Evolutionary conservation across 2,888 invertebrate species (phyloP), one percentile per base, ranked within the genome.

Genomic region (Clusia tigrina): DNA sequence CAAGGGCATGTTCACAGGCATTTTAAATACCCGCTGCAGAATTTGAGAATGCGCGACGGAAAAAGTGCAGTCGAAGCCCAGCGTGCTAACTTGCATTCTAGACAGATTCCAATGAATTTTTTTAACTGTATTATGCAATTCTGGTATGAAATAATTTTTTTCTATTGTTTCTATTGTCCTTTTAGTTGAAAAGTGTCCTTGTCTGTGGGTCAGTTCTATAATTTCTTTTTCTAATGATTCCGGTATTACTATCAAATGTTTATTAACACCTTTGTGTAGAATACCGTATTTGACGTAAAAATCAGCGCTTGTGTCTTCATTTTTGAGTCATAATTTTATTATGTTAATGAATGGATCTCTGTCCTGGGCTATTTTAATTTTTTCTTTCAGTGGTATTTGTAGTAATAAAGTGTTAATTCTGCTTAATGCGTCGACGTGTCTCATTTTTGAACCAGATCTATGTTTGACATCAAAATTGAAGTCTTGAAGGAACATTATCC

Each of bases 361-460:
- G 18, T 12, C 12, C 25, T 54, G 54, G 17, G 20, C 23, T n/a
- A 46, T 18, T 22, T 24, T 25, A 1, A 54, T 26, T 2, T 25
- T 12, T 2, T 32, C 12, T 3, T 15, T 38, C n/a, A 60, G 17
- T 1, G 18, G 2, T 24, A 42, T 26, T 15, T 20, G 18, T 18
- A 51, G 2, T 24, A 53, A 24, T 53, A 53, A 53, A 24, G 24
- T 24, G 12, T 23, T 12, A 3, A 32, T 24, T 25, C 70, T 24
- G 26, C 70, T 68, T 17, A 69, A 32, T 1, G 67, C 67, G 55
- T 71, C 69, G 1, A 66, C 66, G 53, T 70, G 69, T 18, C 17
- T 54, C 69, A 69, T 69, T 38, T 58, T 46, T 15, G 25, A 42
- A 1, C 64, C 66, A 17, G 66, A 53, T 18, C 68, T 53, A 59